Base-by-base conservation (phyloP, 1,140 invertebrate species). In the Nasonia vitripennis region DNA sequence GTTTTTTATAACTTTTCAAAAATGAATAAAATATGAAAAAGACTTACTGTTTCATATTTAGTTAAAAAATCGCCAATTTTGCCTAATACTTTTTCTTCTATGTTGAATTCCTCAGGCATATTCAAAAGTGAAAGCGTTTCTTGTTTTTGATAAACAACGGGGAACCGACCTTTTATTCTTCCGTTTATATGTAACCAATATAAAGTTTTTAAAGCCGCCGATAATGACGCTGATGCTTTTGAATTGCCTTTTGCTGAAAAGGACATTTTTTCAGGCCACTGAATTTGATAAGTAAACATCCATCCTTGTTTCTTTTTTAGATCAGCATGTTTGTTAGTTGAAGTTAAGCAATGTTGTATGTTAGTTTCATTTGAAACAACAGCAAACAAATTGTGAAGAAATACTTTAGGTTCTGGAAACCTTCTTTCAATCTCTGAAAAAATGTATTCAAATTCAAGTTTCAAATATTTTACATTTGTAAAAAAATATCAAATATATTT, bases 201-300 rank as follows among this genome's bases (percentile, higher is more conserved):
- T 45, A 93, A 88, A 80, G 89, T 90, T 77, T 90, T 89, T 7
- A 88, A 81, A 41, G 91, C 80, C 78, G 87, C 89, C 68, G 41
- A 27, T 27, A 51, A 62, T 20, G 27, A 17, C 70, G 90, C 88
- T 71, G 11, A 10, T 37, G 7, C 27, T 88, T 93, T 93, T 41
- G 27, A 89, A 75, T 14, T 79, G 27, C 74, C 87, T 9, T 31
- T 23, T 68, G 67, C 17, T 14, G 70, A 84, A 85, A 93, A 93
- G 27, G 73, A 80, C 37, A 78, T 87, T 41, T 87, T 9, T 77
- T 85, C 83, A 34, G 92, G 92, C 92, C 92, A 93, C 31, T n/a
- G 78, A n/a, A 92, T 34, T 11, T 67, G 68, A 6, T 89, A 87
- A n/a, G 51, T 87, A 83, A 87, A 90, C 5, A 45, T 17, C 88